Base-by-base conservation (phyloP, 2,113 vertebrate genomes). In the Passer domesticus region DNA sequence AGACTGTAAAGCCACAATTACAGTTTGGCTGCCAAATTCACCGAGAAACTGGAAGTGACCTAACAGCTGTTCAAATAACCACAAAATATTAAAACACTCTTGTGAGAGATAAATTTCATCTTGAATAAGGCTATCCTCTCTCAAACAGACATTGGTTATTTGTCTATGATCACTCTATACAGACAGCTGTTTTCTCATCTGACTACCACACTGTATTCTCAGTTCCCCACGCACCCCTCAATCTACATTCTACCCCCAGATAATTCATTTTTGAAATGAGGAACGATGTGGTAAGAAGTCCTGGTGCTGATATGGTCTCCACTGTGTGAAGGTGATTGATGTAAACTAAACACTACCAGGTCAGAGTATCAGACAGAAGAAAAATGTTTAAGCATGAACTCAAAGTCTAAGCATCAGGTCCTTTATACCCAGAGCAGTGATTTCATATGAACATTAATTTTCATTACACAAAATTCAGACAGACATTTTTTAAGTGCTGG, bases 1-100 rank as follows among this genome's bases (percentile, higher is more conserved):
- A 97, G 87, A 89, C 17, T 13, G 55, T 41, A 96, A 92, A 96
- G 72, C 79, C 96, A 95, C 85, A 96, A 96, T 84, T 90, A 78
- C 27, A 90, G 55, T 80, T 72, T 77, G 91, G 78, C 96, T 97
- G 97, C 94, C 95, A 97, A 97, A 96, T 83, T 62, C 92, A 97
- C 43, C 28, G 12, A 96, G 91, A 97, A 97, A 97, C 87, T 86
- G 95, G 80, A 97, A 97, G 88, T 95, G 93, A 97, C 80, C 96
- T 91, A 97, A 96, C 97, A 98, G 97, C 96, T 98, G 96, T 96
- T 94, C 96, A 98, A 98, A 98, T 92, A 98, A 97, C 90, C 96
- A 95, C 94, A 97, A 94, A 97, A 96, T 94, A 96, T 94, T 97
- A 94, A 92, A 95, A 95, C 86, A 96, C 80, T 97, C 96, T 84